Evolutionary conservation across 2,113 vertebrate genomes (phyloP).

Genomic region (Oncorhynchus nerka): DNA sequence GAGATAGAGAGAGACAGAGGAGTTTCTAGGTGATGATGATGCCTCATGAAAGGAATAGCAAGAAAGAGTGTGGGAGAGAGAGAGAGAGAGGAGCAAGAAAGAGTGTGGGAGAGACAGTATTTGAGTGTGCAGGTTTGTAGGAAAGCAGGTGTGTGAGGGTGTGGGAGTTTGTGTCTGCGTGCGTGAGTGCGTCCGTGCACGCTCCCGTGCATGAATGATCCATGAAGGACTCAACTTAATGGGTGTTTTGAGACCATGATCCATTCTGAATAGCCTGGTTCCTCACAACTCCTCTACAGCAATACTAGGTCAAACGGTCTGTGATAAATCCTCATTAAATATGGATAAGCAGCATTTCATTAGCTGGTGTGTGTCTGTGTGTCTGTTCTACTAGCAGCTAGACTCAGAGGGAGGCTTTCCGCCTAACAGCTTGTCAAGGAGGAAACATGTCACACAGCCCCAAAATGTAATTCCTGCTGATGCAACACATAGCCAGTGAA

Average conservation of each 20-base stretch:
- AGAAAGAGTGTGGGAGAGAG: not conserved
- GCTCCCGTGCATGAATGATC: not conserved
- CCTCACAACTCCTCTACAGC: not conserved
- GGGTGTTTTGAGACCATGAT: slow-evolving; percentile 18
- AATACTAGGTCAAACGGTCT: slow-evolving; percentile 63
- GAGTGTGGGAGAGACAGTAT: not conserved
- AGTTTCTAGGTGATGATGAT: too few relatives aligned
- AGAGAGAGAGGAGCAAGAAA: not conserved
- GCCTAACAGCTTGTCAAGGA: slow-evolving; percentile 36
- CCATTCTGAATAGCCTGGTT: not conserved
- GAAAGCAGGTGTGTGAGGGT: slow-evolving; percentile 2
- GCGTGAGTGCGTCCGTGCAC: not conserved
- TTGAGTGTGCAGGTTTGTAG: slow-evolving; percentile 12
- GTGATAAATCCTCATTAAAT: slow-evolving; percentile 59
- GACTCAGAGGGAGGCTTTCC: slow-evolving; percentile 5
- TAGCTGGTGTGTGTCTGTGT: slow-evolving; percentile 17
- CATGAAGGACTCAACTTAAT: slow-evolving; percentile 24
- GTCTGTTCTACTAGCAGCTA: not conserved
- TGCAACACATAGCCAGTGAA: not conserved
- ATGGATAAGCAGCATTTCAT: slow-evolving; percentile 55
- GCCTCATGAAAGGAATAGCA: too few relatives aligned
- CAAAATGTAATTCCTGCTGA: not conserved
- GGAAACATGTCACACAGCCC: slow-evolving; percentile 52
- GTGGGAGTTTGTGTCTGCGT: not conserved
- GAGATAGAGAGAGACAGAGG: not conserved